Evolutionary conservation across 2,113 vertebrate species (phyloP).

Genomic region (Brienomyrus longianalis): DNA sequence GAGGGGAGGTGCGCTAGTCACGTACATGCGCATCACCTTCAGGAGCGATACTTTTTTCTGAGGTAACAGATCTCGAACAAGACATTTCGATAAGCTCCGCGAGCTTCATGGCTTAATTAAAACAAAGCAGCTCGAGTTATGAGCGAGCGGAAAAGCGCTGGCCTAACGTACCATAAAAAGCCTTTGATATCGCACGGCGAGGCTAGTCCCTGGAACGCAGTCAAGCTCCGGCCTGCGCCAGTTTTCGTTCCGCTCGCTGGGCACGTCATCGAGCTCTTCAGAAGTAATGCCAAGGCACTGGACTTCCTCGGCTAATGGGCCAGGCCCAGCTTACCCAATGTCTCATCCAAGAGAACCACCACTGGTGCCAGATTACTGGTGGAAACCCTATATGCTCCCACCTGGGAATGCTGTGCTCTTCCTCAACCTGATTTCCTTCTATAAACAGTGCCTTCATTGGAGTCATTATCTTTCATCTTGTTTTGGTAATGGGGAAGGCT

Average conservation of each 20-base stretch:
- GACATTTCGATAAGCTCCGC: not conserved
- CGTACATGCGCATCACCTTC: not conserved
- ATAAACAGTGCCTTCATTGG: slow-evolving; percentile 26
- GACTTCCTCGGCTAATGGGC: not conserved
- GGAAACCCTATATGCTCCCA: slow-evolving; percentile 13
- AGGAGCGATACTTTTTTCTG: not conserved
- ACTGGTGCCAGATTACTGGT: not conserved
- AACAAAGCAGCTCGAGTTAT: not conserved
- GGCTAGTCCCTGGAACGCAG: not conserved
- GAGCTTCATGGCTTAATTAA: not conserved
- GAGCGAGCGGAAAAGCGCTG: not conserved
- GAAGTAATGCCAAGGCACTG: not conserved
- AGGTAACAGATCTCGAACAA: not conserved
- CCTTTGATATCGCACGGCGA: not conserved
- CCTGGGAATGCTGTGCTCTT: not conserved
- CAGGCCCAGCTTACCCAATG: not conserved
- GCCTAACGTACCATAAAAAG: not conserved
- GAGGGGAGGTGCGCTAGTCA: not conserved
- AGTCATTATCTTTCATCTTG: slow-evolving; percentile 54
- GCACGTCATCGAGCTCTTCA: not conserved
- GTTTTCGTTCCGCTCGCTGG: not conserved
- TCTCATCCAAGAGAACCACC: not conserved
- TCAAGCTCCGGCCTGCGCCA: not conserved
- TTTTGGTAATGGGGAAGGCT: slow-evolving; percentile 65
- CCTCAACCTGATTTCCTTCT: slow-evolving; percentile 8